Conservation (phyloP, 2,113 vertebrate genomes). For the Pygoscelis antarcticus region DNA sequence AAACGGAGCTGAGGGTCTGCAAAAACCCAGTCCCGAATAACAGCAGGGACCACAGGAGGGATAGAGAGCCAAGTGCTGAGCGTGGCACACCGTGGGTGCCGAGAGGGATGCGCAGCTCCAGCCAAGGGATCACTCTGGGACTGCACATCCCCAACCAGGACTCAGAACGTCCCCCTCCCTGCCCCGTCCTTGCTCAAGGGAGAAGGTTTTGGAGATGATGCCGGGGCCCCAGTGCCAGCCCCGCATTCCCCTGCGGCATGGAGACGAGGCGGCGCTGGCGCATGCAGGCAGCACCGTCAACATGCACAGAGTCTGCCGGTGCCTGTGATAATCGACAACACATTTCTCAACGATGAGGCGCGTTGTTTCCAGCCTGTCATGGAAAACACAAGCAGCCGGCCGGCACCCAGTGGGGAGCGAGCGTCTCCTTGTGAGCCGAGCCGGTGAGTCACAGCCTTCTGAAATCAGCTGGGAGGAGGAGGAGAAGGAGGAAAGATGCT, state of each 20-base stretch:
- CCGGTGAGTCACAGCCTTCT: background rate
- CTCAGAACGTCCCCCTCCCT: background rate
- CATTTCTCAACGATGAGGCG: background rate
- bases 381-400: constrained; percentile 1
- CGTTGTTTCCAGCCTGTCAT: background rate
- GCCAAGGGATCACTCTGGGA: background rate
- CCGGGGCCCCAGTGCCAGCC: background rate
- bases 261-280: background rate
- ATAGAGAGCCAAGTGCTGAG: background rate
- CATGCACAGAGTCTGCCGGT: background rate
- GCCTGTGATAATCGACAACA: constrained; percentile 30
- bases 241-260: accelerated
- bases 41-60: accelerated
- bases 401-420: background rate
- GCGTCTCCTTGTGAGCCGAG: constrained; percentile 22
- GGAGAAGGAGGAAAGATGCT: background rate
- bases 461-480: background rate
- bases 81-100: accelerated
- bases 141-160: background rate
- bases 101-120: background rate
- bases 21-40: background rate
- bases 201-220: background rate
- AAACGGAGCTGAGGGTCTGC: background rate
- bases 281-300: background rate
- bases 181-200: background rate